Conservation (phyloP, 92 coral and sea anemone genomes). For the Zoanthus gigantus region DNA sequence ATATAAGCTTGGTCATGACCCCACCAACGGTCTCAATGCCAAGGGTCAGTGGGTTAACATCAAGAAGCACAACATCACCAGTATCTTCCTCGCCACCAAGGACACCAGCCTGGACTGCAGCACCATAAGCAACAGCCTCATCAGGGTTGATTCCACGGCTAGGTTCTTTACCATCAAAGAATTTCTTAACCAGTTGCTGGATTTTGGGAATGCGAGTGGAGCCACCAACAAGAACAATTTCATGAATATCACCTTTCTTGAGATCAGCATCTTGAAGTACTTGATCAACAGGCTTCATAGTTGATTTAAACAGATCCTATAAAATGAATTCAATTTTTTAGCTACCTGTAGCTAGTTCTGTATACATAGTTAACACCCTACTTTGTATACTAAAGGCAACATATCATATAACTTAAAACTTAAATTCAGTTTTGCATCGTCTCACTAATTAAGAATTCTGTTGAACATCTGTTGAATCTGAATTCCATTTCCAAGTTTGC, state of each 20-base stretch:
- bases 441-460: no score
- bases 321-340: neutral
- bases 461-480: no score
- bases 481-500: no score
- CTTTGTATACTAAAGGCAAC: no score
- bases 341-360: no score
- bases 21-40: constrained; percentile 99
- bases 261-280: constrained; percentile 92
- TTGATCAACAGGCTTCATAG: constrained; percentile 86
- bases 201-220: constrained; percentile 98
- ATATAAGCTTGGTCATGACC: constrained; percentile 97
- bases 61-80: constrained; percentile 96
- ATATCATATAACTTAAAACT: no score
- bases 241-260: constrained; percentile 87
- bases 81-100: constrained; percentile 99
- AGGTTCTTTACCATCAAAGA: constrained; percentile 95
- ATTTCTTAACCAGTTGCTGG: constrained; percentile 90
- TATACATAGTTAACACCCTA: no score
- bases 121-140: constrained; percentile 99
- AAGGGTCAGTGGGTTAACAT: constrained; percentile 95
- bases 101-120: constrained; percentile 99
- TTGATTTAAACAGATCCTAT: constrained; percentile 88
- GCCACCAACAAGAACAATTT: constrained; percentile 98
- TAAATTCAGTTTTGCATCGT: no score
- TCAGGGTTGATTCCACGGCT: constrained; percentile 99